phyloP scores from a whole-genome alignment of 2,113 vertebrate species.

The Thalassoma bifasciatum region DNA sequence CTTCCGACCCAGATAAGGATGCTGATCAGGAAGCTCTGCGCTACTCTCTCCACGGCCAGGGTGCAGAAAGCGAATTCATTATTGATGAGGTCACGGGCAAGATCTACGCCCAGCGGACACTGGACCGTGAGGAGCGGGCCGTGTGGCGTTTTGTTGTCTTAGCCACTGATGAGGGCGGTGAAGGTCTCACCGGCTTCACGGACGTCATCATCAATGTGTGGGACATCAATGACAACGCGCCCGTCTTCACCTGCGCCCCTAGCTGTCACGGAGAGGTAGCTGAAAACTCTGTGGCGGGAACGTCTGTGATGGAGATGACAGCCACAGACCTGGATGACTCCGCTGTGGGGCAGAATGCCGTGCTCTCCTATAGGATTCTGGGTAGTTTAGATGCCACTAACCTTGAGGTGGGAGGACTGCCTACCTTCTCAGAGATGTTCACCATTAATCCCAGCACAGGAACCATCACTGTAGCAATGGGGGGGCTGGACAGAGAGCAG shows the following conservation, averaged over 20 bases:
- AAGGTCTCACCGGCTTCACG: slow-evolving; percentile 92
- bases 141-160: slow-evolving; percentile 92
- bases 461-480: slow-evolving; percentile 82
- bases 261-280: slow-evolving; percentile 86
- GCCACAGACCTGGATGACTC: slow-evolving; percentile 90
- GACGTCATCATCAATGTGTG: slow-evolving; percentile 92
- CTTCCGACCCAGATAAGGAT: slow-evolving; percentile 87
- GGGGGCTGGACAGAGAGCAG: slow-evolving; percentile 86
- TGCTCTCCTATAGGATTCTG: slow-evolving; percentile 87
- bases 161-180: slow-evolving; percentile 90
- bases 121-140: slow-evolving; percentile 88
- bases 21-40: slow-evolving; percentile 86
- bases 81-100: slow-evolving; percentile 90
- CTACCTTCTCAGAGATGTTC: slow-evolving; percentile 83
- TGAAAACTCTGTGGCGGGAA: slow-evolving; percentile 86
- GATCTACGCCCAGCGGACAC: slow-evolving; percentile 87
- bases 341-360: slow-evolving; percentile 87
- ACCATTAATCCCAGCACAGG: slow-evolving; percentile 85
- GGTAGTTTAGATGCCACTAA: slow-evolving; percentile 78
- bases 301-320: slow-evolving; percentile 89
- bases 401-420: slow-evolving; percentile 46
- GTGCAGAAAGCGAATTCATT: slow-evolving; percentile 88
- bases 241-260: slow-evolving; percentile 85
- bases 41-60: slow-evolving; percentile 90
- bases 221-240: slow-evolving; percentile 91